Evolutionary conservation across 2,797 vertebrate species (phyloP).

Genomic region (Nyctibius grandis): DNA sequence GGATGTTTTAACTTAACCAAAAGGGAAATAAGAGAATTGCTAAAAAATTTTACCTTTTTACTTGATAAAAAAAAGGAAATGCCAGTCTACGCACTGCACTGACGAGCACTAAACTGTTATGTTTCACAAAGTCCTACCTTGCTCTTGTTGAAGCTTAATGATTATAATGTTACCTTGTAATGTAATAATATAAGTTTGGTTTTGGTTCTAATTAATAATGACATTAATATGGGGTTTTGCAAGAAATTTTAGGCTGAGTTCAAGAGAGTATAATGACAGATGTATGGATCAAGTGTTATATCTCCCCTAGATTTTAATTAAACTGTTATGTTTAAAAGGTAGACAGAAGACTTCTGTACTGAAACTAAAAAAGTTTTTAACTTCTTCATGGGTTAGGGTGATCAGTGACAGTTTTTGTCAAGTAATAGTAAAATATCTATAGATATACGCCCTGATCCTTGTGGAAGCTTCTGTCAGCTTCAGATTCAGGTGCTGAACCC

Average conservation of each 20-base stretch:
- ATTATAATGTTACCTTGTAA: neutral
- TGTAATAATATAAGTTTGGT: neutral
- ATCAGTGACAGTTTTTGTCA: neutral
- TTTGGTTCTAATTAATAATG: neutral
- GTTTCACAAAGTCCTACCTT: neutral
- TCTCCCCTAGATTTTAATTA: neutral
- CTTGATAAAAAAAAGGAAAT: neutral
- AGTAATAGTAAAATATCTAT: neutral
- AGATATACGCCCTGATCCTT: rapidly evolving
- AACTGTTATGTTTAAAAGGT: neutral
- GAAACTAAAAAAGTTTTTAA: neutral
- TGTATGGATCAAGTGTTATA: neutral
- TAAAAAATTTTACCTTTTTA: neutral
- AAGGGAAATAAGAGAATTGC: neutral
- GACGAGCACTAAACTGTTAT: rapidly evolving
- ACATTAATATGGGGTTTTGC: neutral
- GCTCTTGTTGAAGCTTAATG: neutral
- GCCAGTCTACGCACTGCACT: neutral
- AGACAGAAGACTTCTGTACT: neutral
- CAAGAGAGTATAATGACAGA: neutral
- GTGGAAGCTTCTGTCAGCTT: neutral
- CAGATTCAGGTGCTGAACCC: neutral
- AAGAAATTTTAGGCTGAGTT: neutral
- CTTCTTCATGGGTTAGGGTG: neutral
- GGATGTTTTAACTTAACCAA: neutral